phyloP scores from a whole-genome alignment of 2,113 vertebrate species.

The Prochilodus magdalenae region DNA sequence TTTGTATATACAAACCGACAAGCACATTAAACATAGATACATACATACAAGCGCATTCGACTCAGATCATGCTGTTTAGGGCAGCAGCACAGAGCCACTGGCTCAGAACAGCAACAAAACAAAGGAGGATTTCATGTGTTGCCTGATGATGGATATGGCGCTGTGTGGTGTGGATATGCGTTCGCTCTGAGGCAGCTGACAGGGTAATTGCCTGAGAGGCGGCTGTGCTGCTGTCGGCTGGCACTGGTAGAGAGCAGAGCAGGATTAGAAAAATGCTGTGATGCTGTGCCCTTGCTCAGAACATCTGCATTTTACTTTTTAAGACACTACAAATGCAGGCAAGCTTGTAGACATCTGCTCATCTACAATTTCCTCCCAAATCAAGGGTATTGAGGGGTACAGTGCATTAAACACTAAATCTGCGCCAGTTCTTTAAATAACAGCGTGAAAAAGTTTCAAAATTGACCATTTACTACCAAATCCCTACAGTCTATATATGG shows the following conservation, averaged over 20 bases:
- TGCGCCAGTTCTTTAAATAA: no score
- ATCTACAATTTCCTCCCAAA: not conserved
- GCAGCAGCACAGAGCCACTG: not conserved
- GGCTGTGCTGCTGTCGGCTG: not conserved
- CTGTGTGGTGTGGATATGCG: not conserved
- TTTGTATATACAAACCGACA: not conserved
- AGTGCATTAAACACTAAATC: no score
- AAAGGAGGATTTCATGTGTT: not conserved
- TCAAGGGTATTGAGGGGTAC: not conserved
- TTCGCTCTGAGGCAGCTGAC: not conserved
- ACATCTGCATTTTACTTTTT: not conserved
- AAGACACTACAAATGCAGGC: not conserved
- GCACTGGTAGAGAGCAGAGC: not conserved
- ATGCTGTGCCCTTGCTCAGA: not conserved
- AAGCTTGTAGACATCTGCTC: no score
- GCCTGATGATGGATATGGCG: constrained; percentile 4
- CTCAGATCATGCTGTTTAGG: not conserved
- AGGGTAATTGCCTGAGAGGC: not conserved
- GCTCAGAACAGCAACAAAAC: not conserved
- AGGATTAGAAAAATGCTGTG: not conserved
- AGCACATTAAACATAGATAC: not conserved
- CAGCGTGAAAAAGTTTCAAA: no score
- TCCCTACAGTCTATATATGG: no score
- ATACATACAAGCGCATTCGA: not conserved
- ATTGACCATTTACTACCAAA: no score